phyloP scores from a whole-genome alignment of 2,797 vertebrate genomes.

The Enteromius anoplus region DNA sequence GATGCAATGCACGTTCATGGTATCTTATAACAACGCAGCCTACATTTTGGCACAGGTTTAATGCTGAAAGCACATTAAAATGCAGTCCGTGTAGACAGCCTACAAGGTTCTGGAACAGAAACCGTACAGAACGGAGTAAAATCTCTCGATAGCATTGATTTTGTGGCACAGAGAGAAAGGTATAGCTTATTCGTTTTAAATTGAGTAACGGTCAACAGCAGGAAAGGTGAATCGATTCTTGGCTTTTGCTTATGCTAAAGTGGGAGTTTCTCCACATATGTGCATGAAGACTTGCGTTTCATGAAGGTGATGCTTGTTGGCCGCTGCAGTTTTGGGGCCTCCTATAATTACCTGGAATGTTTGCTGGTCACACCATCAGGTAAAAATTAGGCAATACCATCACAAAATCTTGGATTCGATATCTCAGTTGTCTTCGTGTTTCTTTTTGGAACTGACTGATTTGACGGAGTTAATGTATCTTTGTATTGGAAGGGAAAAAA shows the following conservation, averaged over 20 bases:
- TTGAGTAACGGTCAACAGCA: neutral
- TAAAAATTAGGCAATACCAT: neutral
- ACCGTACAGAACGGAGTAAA: neutral
- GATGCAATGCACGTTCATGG: neutral
- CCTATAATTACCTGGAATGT: constrained; percentile 46
- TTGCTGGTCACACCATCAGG: constrained; percentile 1
- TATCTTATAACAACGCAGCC: neutral
- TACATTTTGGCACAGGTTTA: neutral
- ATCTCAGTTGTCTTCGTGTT: neutral
- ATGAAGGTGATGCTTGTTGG: constrained; percentile 38
- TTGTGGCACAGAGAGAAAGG: neutral
- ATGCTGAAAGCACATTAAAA: neutral
- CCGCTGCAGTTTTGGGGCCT: constrained; percentile 26
- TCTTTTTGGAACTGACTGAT: neutral
- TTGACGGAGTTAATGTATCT: neutral
- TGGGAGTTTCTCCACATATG: neutral
- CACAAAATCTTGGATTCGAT: neutral
- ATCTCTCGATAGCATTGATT: constrained; percentile 20
- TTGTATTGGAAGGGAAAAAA: neutral
- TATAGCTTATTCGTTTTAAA: constrained; percentile 13
- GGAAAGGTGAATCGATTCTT: neutral
- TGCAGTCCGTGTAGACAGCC: neutral
- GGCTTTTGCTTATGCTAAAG: neutral
- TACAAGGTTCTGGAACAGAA: neutral
- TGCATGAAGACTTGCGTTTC: neutral